Base-by-base conservation (phyloP, 2,797 vertebrate genomes). In the Channa striata region DNA sequence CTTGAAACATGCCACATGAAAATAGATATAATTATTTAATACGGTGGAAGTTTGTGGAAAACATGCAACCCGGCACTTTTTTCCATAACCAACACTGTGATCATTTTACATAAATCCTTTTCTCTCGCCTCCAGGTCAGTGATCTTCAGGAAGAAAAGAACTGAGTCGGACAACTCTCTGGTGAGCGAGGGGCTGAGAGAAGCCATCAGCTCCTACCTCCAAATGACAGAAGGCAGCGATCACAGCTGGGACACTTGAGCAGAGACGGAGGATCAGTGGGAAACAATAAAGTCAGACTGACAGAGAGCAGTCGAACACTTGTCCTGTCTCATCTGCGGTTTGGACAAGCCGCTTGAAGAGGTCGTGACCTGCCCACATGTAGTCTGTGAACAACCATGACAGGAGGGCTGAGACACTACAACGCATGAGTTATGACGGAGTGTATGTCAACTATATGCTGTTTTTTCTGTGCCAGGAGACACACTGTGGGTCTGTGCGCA, bases 181-280 rank as follows among this genome's bases (percentile, higher is more conserved):
- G 88, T 97, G 86, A 98, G 97, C 1, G 93, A 94, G 63, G 96
- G 96, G 1, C 92, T 97, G 64, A 90, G 94, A 68, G 95, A 98
- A 50, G 92, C 96, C 83, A 92, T 97, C 78, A 93, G 74, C 88
- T 96, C 96, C 63, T 97, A 97, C 82, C 89, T 97, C 67, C 93
- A 92, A 93, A 89, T 97, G 88, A 94, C 96, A 0, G 95, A 96
- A 0, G 81, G 76, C 0, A 34, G n/a, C 2, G 68, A 72, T 0
- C n/a, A 89, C 46, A 72, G 74, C 76, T 92, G 91, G 88, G 87
- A 93, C 54, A 81, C 77, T 20, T 91, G 91, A 92, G 44, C 56
- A 54, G n/a, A 72, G 40, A 51, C 10, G 1, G 4, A 17, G 25
- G 6, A 56, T 33, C 17, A 13, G 48, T 36, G 30, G 11, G 49